phyloP scores from a whole-genome alignment of 1,140 invertebrate genomes.

The Trichomalopsis sarcophagae region DNA sequence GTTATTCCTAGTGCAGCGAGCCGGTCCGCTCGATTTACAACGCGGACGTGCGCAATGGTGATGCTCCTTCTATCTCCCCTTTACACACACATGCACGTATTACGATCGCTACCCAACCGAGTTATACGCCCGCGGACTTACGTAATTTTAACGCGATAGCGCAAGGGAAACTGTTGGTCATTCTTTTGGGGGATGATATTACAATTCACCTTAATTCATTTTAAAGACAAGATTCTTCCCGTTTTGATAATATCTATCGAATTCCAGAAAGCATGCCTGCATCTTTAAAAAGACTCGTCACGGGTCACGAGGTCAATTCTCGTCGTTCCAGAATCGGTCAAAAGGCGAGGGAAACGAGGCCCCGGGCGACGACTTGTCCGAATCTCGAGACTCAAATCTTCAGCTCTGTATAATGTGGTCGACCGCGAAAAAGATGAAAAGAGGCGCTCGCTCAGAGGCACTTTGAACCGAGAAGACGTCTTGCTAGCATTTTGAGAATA shows the following conservation, averaged over 20 bases:
- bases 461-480: neutral
- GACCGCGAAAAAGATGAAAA: neutral
- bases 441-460: neutral
- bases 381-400: neutral
- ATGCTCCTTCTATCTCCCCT: no score
- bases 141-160: no score
- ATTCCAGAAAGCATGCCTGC: no score
- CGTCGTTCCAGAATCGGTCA: neutral
- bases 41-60: neutral
- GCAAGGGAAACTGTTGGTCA: no score
- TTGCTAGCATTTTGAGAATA: neutral
- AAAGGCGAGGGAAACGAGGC: neutral
- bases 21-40: neutral
- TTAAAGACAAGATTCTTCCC: no score
- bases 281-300: neutral
- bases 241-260: no score
- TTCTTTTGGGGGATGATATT: no score
- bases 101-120: neutral
- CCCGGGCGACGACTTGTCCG: neutral
- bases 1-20: constrained; percentile 5
- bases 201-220: no score
- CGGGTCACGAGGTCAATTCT: constrained; percentile 2
- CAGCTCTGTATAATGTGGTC: neutral
- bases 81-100: neutral
- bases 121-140: neutral